phyloP scores from a whole-genome alignment of 2,888 invertebrate species.

The Neelides folsomi region DNA sequence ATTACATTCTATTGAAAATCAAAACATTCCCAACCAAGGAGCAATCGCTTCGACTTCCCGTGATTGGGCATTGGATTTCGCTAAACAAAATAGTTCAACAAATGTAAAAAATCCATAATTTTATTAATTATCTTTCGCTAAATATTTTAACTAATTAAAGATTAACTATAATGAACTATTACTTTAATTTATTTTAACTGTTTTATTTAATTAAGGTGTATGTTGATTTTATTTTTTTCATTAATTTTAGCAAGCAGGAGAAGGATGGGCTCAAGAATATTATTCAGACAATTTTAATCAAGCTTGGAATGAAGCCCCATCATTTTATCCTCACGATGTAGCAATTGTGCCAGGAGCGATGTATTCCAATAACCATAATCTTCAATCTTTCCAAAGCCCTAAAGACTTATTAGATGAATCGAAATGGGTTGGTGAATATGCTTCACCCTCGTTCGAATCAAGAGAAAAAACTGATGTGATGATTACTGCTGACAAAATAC shows the following conservation, averaged over 20 bases:
- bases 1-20: conserved; percentile 59
- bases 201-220: no score
- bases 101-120: conserved; percentile 4
- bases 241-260: no score
- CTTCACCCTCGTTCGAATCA: background rate
- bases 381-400: conserved; percentile 9
- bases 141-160: no score
- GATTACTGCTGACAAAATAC: conserved; percentile 20
- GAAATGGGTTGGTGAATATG: conserved; percentile 22
- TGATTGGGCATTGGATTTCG: conserved; percentile 42
- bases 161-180: no score
- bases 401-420: conserved; percentile 22
- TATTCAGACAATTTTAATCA: no score
- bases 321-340: no score
- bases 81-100: conserved; percentile 34
- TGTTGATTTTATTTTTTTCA: no score
- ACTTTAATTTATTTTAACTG: no score
- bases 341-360: no score
- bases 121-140: background rate
- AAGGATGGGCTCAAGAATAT: no score
- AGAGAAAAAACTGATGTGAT: conserved; percentile 22
- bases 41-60: conserved; percentile 23
- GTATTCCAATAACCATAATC: no score
- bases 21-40: conserved; percentile 14
- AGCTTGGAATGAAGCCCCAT: no score